Percentiles rank a stretch among this genome's conserved stretches.
Conservation (phyloP, 2,888 invertebrate species). For the Gonocerus acuteangulatus region DNA sequence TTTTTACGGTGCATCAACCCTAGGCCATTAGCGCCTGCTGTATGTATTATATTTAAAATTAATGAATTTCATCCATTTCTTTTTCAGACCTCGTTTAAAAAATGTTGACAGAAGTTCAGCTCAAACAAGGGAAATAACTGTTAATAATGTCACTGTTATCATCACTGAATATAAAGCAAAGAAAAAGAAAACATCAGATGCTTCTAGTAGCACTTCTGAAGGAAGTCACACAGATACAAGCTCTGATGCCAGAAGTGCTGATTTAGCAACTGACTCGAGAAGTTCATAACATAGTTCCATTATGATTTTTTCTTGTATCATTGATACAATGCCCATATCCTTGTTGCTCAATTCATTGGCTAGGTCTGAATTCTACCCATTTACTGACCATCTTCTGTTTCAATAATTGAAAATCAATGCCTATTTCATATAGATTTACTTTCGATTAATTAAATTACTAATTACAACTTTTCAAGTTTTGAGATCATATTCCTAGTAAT, state of each 20-base stretch:
- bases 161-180: constrained; percentile 94
- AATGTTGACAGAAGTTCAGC: constrained; percentile 89
- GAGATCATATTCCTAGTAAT: too few species aligned
- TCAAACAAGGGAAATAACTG: constrained; percentile 89
- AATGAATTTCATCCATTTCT: too few species aligned
- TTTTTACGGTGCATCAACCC: too few species aligned
- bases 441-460: too few species aligned
- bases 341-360: background rate
- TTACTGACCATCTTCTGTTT: too few species aligned
- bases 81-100: constrained; percentile 67
- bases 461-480: too few species aligned
- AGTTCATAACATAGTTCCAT: constrained; percentile 34
- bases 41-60: too few species aligned
- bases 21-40: too few species aligned
- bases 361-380: too few species aligned
- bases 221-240: constrained; percentile 49
- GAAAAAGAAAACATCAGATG: constrained; percentile 42
- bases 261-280: constrained; percentile 45
- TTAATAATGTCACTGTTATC: constrained; percentile 92
- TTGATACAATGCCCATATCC: background rate
- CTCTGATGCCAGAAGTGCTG: constrained; percentile 46
- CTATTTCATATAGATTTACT: too few species aligned
- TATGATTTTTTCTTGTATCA: background rate
- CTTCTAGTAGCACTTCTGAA: constrained; percentile 47
- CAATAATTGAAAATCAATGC: too few species aligned